These are phyloP conservation scores for Metalampra italica DNA, from an alignment of 2,888 invertebrate genomes.

Conservation along the genomic window DNA sequence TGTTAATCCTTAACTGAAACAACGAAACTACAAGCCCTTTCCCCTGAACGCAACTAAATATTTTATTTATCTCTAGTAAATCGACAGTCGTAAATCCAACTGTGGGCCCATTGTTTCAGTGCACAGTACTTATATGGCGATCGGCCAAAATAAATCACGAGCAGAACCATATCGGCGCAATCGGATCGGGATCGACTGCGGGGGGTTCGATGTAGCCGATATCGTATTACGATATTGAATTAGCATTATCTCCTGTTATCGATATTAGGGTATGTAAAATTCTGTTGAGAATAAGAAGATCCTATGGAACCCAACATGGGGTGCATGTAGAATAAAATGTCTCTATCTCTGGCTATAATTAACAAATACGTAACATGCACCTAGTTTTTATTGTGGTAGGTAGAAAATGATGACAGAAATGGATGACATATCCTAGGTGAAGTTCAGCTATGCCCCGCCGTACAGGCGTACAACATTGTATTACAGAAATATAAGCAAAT, in stretches of 20 bases:
- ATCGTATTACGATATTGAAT: conserved; percentile 73
- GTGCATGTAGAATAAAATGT: too few relatives aligned
- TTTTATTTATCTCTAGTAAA: conserved; percentile 75
- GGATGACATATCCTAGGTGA: too few relatives aligned
- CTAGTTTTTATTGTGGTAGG: too few relatives aligned
- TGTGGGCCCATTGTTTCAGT: conserved; percentile 65
- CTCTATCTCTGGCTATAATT: too few relatives aligned
- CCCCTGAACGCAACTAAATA: conserved; percentile 35
- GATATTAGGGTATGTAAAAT: conserved; percentile 43
- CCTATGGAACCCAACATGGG: too few relatives aligned
- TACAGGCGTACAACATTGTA: too few relatives aligned
- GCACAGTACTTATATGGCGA: conserved; percentile 69
- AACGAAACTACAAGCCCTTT: not conserved
- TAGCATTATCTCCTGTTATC: conserved; percentile 69
- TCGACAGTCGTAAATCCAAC: conserved; percentile 72
- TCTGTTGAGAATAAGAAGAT: too few relatives aligned
- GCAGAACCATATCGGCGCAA: conserved; percentile 70
- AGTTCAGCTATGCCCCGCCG: too few relatives aligned
- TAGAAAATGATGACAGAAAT: too few relatives aligned
- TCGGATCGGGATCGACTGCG: conserved; percentile 66
- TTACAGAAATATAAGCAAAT: too few relatives aligned
- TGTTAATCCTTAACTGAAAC: not conserved
- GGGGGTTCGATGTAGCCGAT: conserved; percentile 52
- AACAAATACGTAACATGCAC: too few relatives aligned
- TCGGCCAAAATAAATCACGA: conserved; percentile 76